Percentiles rank a stretch among this genome's conserved stretches.
Evolutionary conservation across 2,888 invertebrate species (phyloP).

Genomic region (Cantharis lateralis): DNA sequence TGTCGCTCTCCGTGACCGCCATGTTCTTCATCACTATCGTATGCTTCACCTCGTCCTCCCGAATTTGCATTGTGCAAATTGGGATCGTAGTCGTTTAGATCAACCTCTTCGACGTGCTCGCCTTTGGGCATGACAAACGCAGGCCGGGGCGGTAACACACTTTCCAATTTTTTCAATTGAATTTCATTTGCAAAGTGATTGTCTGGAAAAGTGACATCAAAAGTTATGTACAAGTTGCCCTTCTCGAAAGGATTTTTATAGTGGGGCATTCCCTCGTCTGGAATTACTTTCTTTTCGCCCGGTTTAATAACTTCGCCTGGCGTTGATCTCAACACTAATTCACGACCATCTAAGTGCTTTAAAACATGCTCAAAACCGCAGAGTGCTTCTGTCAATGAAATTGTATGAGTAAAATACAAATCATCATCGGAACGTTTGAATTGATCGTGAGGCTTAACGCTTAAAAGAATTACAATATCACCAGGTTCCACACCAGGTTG

Average conservation of each 20-base stretch:
- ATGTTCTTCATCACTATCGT: slow-evolving; percentile 71
- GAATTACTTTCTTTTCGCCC: slow-evolving; percentile 76
- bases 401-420: slow-evolving; percentile 72
- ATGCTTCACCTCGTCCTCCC: slow-evolving; percentile 66
- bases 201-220: slow-evolving; percentile 84
- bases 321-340: slow-evolving; percentile 75
- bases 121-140: slow-evolving; percentile 73
- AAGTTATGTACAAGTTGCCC: slow-evolving; percentile 86
- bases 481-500: slow-evolving; percentile 84
- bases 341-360: slow-evolving; percentile 88
- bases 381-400: slow-evolving; percentile 85
- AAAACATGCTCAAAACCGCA: slow-evolving; percentile 86
- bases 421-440: slow-evolving; percentile 81
- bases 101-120: slow-evolving; percentile 86
- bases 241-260: slow-evolving; percentile 83
- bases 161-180: slow-evolving; percentile 71
- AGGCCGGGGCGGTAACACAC: slow-evolving; percentile 74
- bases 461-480: slow-evolving; percentile 86
- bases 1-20: slow-evolving; percentile 63
- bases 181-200: slow-evolving; percentile 76
- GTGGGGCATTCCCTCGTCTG: slow-evolving; percentile 90
- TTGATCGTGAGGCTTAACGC: slow-evolving; percentile 76
- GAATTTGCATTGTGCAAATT: slow-evolving; percentile 58
- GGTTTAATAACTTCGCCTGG: slow-evolving; percentile 83
- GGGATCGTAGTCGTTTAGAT: slow-evolving; percentile 75